Conservation (phyloP, 2,888 invertebrate genomes). For the Drosophila suboccidentalis region DNA sequence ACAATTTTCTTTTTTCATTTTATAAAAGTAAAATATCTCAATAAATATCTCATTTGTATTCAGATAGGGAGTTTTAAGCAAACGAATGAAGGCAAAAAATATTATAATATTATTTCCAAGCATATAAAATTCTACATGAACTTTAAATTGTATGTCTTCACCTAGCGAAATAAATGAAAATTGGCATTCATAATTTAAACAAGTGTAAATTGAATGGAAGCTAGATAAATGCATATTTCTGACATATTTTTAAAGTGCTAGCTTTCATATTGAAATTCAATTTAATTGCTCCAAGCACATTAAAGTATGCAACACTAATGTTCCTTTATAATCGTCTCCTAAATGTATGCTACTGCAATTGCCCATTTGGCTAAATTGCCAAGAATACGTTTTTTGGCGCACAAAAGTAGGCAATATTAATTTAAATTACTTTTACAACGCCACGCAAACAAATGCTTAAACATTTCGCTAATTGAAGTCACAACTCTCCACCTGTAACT, state of each 20-base stretch:
- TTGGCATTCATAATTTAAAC: background rate
- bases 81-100: background rate
- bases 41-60: background rate
- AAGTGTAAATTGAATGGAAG: background rate
- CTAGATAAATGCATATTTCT: background rate
- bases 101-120: background rate
- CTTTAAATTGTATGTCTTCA: background rate
- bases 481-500: constrained; percentile 39
- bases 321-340: background rate
- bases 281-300: background rate
- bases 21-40: background rate
- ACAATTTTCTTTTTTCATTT: background rate
- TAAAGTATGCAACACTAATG: background rate
- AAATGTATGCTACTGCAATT: constrained; percentile 4
- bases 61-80: background rate
- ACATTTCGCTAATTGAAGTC: constrained; percentile 60
- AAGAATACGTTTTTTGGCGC: constrained; percentile 9
- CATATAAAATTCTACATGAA: background rate
- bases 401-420: constrained; percentile 33
- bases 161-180: background rate
- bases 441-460: constrained; percentile 13
- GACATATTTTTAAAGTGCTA: background rate
- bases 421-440: constrained; percentile 4
- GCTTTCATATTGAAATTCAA: background rate
- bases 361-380: background rate